A percentile compares a stretch with the other conserved stretches of the same genome.
These are phyloP conservation scores for Panthera tigris DNA, from an alignment of 2,113 vertebrate species.

Conservation along the genomic window DNA sequence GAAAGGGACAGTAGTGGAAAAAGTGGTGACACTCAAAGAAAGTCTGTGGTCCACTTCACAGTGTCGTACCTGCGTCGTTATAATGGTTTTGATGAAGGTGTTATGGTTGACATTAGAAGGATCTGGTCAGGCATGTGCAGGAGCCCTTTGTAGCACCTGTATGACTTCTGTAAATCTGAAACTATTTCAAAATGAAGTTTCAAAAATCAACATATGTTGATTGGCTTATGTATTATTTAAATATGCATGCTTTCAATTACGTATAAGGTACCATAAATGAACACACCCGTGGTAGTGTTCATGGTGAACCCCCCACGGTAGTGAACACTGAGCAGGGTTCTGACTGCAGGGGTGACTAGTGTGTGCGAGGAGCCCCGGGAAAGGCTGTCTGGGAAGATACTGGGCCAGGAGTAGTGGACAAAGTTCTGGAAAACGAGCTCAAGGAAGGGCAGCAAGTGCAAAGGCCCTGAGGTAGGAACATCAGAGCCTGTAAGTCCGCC, in stretches of 20 bases:
- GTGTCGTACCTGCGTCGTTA: rapidly evolving
- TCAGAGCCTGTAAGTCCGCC: neutral
- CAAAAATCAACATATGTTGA: neutral
- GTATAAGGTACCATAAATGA: neutral
- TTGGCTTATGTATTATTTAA: neutral
- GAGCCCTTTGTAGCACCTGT: neutral
- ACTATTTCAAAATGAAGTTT: neutral
- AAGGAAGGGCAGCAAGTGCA: neutral
- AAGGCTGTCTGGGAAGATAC: neutral
- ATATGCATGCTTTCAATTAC: neutral
- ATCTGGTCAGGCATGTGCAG: rapidly evolving
- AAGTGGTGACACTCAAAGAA: neutral
- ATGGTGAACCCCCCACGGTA: no score
- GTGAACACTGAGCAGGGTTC: neutral
- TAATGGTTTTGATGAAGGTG: rapidly evolving
- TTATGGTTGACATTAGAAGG: rapidly evolving
- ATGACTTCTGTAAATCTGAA: no score
- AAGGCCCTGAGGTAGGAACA: neutral
- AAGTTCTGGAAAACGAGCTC: neutral
- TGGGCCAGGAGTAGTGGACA: neutral
- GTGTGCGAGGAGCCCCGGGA: rapidly evolving
- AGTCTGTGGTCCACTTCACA: rapidly evolving
- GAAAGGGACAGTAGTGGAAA: neutral
- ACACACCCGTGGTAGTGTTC: neutral
- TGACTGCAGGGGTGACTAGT: neutral